phyloP scores from a whole-genome alignment of 2,888 invertebrate genomes.

The Caenorhabditis wallacei region DNA sequence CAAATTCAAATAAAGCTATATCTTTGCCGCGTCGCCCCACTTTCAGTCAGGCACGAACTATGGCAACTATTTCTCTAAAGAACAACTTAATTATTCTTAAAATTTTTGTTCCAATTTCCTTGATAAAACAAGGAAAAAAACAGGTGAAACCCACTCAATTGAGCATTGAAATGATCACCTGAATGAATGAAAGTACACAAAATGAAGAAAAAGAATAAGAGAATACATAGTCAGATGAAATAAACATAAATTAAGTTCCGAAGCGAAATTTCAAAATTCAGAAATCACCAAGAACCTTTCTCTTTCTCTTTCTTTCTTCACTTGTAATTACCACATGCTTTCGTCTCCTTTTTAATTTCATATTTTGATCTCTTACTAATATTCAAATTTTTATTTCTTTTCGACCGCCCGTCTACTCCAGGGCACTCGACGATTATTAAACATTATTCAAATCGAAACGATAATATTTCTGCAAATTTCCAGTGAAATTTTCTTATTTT shows the following conservation, averaged over 20 bases:
- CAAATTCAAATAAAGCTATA: too few relatives aligned
- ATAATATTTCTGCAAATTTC: background rate
- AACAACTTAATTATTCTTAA: too few relatives aligned
- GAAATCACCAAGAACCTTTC: slow-evolving; percentile 23
- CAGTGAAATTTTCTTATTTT: background rate
- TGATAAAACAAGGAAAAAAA: background rate
- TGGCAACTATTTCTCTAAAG: too few relatives aligned
- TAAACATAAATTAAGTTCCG: slow-evolving; percentile 40
- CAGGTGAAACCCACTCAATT: slow-evolving; percentile 9
- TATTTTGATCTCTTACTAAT: slow-evolving; percentile 38
- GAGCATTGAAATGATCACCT: slow-evolving; percentile 32
- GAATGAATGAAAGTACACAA: background rate
- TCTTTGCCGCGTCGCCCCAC: too few relatives aligned
- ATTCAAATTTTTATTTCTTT: slow-evolving; percentile 13
- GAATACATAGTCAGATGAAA: background rate
- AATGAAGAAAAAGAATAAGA: background rate
- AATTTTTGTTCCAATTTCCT: background rate
- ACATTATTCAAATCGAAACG: background rate
- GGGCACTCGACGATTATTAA: slow-evolving; percentile 16
- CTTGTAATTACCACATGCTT: slow-evolving; percentile 28
- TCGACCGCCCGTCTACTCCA: background rate
- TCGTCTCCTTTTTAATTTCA: slow-evolving; percentile 6
- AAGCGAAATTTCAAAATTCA: slow-evolving; percentile 29
- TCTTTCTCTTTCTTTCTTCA: background rate
- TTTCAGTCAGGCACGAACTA: too few relatives aligned